A percentile compares a stretch with the other conserved stretches of the same genome.
phyloP scores from a whole-genome alignment of 2,888 invertebrate genomes.

The Diaprepes abbreviatus region DNA sequence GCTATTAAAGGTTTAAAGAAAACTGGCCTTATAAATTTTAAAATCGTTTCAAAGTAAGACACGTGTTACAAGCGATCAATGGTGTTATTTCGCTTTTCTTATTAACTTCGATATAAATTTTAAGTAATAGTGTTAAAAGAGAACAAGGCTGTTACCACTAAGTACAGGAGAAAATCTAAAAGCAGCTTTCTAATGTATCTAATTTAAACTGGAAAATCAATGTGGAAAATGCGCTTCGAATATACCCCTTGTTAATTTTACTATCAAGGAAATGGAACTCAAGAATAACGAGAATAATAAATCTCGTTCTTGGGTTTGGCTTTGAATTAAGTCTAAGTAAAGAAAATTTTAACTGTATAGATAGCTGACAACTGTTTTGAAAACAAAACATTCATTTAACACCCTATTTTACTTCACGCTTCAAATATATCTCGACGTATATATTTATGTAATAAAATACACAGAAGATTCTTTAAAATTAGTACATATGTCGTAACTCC shows the following conservation, averaged over 20 bases:
- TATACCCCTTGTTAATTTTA: not conserved
- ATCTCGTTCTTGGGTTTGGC: not conserved
- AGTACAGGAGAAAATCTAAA: too few species aligned
- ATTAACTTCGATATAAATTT: not conserved
- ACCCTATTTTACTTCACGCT: too few species aligned
- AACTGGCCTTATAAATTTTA: constrained; percentile 1
- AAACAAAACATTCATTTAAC: too few species aligned
- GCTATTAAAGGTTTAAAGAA: too few species aligned
- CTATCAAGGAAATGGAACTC: not conserved
- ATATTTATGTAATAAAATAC: too few species aligned
- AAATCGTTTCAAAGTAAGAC: not conserved
- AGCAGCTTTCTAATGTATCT: not conserved
- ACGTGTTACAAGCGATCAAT: not conserved
- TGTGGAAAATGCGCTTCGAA: not conserved
- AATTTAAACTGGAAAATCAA: constrained; percentile 1
- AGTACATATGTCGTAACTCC: too few species aligned
- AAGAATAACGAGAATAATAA: not conserved
- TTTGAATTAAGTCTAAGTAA: too few species aligned
- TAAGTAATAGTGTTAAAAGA: not conserved
- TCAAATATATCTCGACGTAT: too few species aligned
- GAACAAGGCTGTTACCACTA: too few species aligned
- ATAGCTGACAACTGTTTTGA: too few species aligned
- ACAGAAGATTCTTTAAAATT: too few species aligned
- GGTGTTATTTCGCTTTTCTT: not conserved
- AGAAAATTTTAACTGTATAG: too few species aligned